These are phyloP conservation scores for Emydocephalus ijimae DNA, from an alignment of 2,113 vertebrate species.

Conservation along the genomic window DNA sequence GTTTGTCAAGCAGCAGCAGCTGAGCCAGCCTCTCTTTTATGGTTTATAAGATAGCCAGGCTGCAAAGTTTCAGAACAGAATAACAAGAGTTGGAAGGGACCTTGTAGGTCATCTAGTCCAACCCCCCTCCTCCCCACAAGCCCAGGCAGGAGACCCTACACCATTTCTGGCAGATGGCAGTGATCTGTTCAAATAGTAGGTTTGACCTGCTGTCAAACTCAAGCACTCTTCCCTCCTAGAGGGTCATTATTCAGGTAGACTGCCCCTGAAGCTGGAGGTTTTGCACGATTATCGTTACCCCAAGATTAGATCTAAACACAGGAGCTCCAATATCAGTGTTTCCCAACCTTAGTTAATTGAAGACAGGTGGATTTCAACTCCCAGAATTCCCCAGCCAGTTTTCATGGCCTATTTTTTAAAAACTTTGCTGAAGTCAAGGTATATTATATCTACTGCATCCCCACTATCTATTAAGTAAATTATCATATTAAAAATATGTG, in stretches of 20 bases:
- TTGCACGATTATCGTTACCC: neutral
- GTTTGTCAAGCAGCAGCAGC: too few species aligned
- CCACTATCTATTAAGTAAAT: neutral
- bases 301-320: neutral
- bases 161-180: too few species aligned
- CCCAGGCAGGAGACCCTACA: too few species aligned
- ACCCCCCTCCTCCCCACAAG: too few species aligned
- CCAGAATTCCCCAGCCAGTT: neutral
- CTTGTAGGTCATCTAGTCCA: too few species aligned
- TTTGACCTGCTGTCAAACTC: neutral
- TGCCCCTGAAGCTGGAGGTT: neutral
- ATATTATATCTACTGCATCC: neutral
- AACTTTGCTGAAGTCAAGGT: neutral
- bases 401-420: neutral
- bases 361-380: neutral
- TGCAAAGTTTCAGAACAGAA: too few species aligned
- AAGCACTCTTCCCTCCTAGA: neutral
- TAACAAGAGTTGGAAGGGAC: too few species aligned
- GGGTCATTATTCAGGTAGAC: neutral
- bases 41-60: too few species aligned
- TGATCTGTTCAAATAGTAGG: neutral
- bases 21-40: neutral
- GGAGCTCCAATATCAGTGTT: neutral
- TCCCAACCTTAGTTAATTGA: neutral
- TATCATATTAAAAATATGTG: too few species aligned